Conservation (phyloP, 1,140 invertebrate genomes). For the Zaprionus capensis region DNA sequence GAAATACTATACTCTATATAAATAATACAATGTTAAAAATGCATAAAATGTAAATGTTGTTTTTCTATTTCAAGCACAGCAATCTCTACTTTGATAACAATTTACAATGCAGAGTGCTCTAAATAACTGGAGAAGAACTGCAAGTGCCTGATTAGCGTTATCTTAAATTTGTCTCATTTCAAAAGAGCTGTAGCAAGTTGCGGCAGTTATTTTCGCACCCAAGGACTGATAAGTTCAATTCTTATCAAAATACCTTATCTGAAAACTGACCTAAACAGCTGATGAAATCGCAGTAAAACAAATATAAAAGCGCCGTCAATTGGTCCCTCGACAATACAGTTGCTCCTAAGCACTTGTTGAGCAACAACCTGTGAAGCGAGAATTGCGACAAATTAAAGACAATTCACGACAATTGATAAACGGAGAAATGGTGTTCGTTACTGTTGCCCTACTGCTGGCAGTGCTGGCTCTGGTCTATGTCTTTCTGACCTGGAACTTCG, state of each 20-base stretch:
- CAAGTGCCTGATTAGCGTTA: neutral
- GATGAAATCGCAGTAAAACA: conserved; percentile 5
- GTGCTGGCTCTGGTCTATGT: conserved; percentile 58
- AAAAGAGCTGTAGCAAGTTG: conserved; percentile 1
- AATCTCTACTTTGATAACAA: neutral
- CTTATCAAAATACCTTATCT: conserved; percentile 8
- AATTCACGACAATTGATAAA: neutral
- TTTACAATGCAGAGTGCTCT: neutral
- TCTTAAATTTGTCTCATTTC: conserved; percentile 3
- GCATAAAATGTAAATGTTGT: too few relatives aligned
- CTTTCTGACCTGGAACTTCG: conserved; percentile 73
- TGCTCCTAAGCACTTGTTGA: neutral
- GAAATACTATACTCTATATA: neutral
- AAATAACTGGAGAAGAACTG: neutral
- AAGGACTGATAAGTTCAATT: conserved; percentile 1
- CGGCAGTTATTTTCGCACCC: neutral
- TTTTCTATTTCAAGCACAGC: neutral
- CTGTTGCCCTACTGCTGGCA: conserved; percentile 36
- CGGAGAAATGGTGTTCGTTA: conserved; percentile 42
- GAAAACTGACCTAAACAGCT: conserved; percentile 17
- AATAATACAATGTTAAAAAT: neutral
- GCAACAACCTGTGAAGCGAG: neutral
- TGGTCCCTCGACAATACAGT: neutral
- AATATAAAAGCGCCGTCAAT: neutral
- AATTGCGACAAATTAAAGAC: neutral